Evolutionary conservation across 2,797 vertebrate genomes (phyloP).

Genomic region (Petrocephalus schoutedeni): DNA sequence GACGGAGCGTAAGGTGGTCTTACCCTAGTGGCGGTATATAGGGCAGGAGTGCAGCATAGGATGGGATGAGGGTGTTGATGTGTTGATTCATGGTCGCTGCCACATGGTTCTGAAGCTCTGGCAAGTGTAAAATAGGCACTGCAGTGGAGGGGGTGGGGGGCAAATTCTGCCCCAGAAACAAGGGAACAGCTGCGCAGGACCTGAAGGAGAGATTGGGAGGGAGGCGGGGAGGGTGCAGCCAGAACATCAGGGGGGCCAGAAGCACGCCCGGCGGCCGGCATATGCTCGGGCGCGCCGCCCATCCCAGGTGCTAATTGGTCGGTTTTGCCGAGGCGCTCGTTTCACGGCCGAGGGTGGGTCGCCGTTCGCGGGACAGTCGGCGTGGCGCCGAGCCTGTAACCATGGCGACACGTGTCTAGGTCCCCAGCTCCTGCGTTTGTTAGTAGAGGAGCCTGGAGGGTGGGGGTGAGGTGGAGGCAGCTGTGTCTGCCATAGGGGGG

Average conservation of each 20-base stretch:
- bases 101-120: background rate
- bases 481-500: background rate
- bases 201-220: background rate
- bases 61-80: background rate
- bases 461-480: background rate
- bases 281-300: slow-evolving; percentile 13
- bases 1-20: background rate
- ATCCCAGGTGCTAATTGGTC: slow-evolving; percentile 22
- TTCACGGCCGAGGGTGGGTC: background rate
- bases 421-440: slow-evolving; percentile 22
- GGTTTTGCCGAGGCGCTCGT: background rate
- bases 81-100: background rate
- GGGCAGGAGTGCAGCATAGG: background rate
- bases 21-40: background rate
- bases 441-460: background rate
- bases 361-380: slow-evolving; percentile 5
- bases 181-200: slow-evolving; percentile 6
- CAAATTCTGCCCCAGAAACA: background rate
- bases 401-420: slow-evolving; percentile 20
- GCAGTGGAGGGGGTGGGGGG: background rate
- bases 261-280: background rate
- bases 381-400: background rate
- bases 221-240: background rate
- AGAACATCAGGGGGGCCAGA: background rate
- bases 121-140: background rate